Evolutionary conservation across 2,113 vertebrate genomes (phyloP).

Genomic region (Diphyllodes magnificus): DNA sequence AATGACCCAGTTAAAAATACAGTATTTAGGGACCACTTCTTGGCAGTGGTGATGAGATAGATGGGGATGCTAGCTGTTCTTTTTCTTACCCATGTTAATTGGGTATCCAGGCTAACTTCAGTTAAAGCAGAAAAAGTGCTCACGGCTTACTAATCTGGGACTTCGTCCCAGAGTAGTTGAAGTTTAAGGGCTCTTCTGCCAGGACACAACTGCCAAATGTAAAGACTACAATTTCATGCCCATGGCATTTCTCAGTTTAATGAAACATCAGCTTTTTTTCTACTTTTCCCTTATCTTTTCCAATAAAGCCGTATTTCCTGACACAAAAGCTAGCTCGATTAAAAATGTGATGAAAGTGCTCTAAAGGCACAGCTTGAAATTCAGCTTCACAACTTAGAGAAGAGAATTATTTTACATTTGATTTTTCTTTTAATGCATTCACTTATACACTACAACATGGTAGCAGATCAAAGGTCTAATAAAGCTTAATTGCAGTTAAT

Average conservation of each 20-base stretch:
- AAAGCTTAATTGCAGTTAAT: slow-evolving; percentile 20
- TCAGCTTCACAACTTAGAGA: neutral
- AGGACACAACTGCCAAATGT: neutral
- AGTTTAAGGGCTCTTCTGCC: neutral
- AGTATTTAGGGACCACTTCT: neutral
- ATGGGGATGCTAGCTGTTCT: neutral
- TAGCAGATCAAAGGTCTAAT: slow-evolving; percentile 34
- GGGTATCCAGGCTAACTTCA: neutral
- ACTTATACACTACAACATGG: neutral
- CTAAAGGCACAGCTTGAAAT: neutral
- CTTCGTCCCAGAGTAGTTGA: neutral
- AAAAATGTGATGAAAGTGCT: slow-evolving; percentile 2
- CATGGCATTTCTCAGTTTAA: neutral
- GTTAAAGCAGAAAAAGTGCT: neutral
- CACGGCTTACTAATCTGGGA: neutral
- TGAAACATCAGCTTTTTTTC: neutral
- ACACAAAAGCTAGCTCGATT: neutral
- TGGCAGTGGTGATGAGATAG: neutral
- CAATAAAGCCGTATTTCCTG: neutral
- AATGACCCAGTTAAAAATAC: neutral
- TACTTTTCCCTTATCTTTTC: slow-evolving; percentile 5
- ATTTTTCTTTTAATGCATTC: slow-evolving; percentile 3
- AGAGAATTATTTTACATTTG: slow-evolving; percentile 21
- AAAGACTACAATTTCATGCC: slow-evolving; percentile 1
- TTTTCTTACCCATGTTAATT: neutral